Percentiles rank a stretch among this genome's conserved stretches.
Conservation (phyloP, 2,113 vertebrate species). For the Acrocephalus arundinaceus region DNA sequence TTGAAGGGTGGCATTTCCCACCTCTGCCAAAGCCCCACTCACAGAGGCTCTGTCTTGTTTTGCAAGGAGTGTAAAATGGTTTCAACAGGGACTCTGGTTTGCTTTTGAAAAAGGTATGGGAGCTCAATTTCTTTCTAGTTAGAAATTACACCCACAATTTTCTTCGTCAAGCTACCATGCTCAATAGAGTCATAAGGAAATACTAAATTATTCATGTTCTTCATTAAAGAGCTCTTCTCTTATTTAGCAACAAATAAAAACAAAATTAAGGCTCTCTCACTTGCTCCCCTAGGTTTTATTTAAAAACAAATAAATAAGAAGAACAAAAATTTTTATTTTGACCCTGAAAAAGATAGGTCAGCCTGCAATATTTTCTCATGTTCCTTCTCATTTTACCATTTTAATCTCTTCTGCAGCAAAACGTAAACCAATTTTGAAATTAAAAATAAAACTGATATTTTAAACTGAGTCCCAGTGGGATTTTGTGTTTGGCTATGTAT, state of each 20-base stretch:
- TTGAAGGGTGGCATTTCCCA: not conserved
- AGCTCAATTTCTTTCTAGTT: not conserved
- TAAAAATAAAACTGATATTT: conserved; percentile 22
- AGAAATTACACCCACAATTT: not conserved
- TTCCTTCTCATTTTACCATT: not conserved
- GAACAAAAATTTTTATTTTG: not conserved
- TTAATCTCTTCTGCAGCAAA: not conserved
- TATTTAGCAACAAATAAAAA: not conserved
- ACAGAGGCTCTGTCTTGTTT: not conserved
- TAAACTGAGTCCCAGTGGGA: not conserved
- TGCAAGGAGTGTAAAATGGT: not conserved
- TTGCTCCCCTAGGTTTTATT: not conserved
- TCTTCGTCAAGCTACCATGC: not conserved
- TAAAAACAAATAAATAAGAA: not conserved
- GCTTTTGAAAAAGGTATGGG: not conserved
- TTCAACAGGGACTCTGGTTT: not conserved
- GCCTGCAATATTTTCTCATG: not conserved
- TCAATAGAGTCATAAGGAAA: not conserved
- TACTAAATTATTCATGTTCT: not conserved
- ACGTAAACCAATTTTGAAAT: not conserved
- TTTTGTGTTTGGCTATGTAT: not conserved
- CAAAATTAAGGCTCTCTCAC: not conserved
- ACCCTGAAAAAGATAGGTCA: not conserved
- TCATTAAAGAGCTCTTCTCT: conserved; percentile 18
- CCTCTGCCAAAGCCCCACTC: not conserved